Conservation (phyloP, 2,888 invertebrate genomes). For the Crioceris asparagi region DNA sequence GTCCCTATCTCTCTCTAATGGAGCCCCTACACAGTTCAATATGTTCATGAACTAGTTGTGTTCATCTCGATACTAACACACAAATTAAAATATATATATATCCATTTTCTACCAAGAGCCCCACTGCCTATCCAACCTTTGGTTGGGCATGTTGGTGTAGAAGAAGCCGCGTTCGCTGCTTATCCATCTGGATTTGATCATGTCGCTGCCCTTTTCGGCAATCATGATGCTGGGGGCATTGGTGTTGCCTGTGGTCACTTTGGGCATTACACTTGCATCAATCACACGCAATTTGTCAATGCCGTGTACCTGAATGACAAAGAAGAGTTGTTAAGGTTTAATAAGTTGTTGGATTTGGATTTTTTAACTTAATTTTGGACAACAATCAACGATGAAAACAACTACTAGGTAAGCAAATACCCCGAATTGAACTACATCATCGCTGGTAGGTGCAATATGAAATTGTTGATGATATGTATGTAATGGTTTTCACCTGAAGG, state of each 20-base stretch:
- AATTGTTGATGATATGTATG: not conserved
- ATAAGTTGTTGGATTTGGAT: no score
- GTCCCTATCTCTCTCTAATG: no score
- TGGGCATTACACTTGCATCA: conserved; percentile 60
- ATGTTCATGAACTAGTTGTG: no score
- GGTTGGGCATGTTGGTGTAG: conserved; percentile 28
- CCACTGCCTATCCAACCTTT: conserved; percentile 33
- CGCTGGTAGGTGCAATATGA: not conserved
- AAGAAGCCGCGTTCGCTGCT: conserved; percentile 35
- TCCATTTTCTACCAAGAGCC: conserved; percentile 23
- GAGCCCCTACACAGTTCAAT: no score
- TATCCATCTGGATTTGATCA: conserved; percentile 53
- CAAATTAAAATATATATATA: not conserved
- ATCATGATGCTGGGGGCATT: conserved; percentile 62
- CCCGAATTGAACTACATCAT: no score
- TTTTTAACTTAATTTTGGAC: no score
- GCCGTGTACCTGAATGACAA: conserved; percentile 56
- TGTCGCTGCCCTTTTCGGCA: conserved; percentile 53
- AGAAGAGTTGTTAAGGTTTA: no score
- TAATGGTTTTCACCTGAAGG: conserved; percentile 28
- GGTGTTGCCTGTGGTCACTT: conserved; percentile 54
- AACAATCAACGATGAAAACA: no score
- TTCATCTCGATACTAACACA: no score
- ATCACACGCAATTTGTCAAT: conserved; percentile 55
- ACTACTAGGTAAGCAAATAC: no score